Evolutionary conservation across 2,888 invertebrate genomes (phyloP).

Genomic region (Drepanosiphum platanoidis): DNA sequence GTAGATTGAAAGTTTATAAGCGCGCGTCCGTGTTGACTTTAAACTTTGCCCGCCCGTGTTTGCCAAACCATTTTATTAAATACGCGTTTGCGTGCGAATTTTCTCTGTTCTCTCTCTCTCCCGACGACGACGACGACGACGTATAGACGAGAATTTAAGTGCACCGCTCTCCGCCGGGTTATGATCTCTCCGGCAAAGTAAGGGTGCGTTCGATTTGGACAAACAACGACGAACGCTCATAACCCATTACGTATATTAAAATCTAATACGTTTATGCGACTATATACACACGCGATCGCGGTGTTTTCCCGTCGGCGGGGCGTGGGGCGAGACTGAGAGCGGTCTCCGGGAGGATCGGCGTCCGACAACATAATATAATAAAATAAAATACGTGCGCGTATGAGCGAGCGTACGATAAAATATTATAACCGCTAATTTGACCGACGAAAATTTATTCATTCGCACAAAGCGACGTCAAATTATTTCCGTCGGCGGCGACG

Average conservation of each 20-base stretch:
- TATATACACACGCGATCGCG: not conserved
- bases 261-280: constrained; percentile 16
- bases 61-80: constrained; percentile 44
- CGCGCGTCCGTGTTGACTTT: constrained; percentile 47
- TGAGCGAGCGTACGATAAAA: not conserved
- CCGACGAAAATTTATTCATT: constrained; percentile 30
- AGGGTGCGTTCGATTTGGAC: constrained; percentile 9
- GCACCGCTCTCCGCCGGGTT: not conserved
- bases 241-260: constrained; percentile 51
- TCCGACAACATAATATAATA: not conserved
- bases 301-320: not conserved
- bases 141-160: constrained; percentile 4
- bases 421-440: constrained; percentile 21
- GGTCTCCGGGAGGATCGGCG: not conserved
- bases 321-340: not conserved
- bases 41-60: constrained; percentile 53
- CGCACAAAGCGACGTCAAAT: constrained; percentile 45
- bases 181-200: not conserved
- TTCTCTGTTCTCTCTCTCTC: not conserved
- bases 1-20: constrained; percentile 55
- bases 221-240: not conserved
- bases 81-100: constrained; percentile 8
- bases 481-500: not conserved
- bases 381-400: too few species aligned
- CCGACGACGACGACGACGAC: too few species aligned